Conservation (phyloP, 2,888 invertebrate species). For the Xestia sexstrigata region DNA sequence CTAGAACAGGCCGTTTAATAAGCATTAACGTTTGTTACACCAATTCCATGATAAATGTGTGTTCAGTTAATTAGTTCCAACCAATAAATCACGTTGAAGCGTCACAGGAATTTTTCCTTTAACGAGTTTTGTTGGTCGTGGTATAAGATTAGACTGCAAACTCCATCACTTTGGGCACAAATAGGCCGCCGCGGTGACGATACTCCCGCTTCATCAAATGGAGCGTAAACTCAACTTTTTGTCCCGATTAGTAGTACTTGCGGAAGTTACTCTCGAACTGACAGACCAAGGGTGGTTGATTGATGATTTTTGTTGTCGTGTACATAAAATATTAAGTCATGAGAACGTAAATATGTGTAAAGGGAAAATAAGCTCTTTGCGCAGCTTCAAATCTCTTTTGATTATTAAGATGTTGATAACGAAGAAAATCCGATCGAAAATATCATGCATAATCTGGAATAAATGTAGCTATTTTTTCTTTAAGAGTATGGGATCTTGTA, state of each 20-base stretch:
- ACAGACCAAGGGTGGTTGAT: slow-evolving; percentile 59
- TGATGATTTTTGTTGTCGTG: slow-evolving; percentile 50
- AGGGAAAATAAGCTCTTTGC: slow-evolving; percentile 4
- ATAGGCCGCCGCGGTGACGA: slow-evolving; percentile 25
- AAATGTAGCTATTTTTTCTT: not conserved
- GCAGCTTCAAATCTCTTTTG: slow-evolving; percentile 1
- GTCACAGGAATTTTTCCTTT: slow-evolving; percentile 55
- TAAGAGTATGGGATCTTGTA: slow-evolving; percentile 8
- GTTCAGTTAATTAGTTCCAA: slow-evolving; percentile 51
- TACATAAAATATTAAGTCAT: slow-evolving; percentile 31
- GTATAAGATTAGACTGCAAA: slow-evolving; percentile 53
- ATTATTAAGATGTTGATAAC: slow-evolving; percentile 15
- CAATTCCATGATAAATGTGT: slow-evolving; percentile 56
- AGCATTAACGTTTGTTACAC: slow-evolving; percentile 7
- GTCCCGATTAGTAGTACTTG: slow-evolving; percentile 56
- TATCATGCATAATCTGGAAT: slow-evolving; percentile 21
- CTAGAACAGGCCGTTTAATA: not conserved
- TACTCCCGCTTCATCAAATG: slow-evolving; percentile 56
- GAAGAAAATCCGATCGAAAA: slow-evolving; percentile 9
- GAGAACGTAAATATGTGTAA: slow-evolving; percentile 9
- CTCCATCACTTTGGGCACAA: slow-evolving; percentile 56
- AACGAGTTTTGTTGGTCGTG: slow-evolving; percentile 60
- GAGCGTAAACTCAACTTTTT: slow-evolving; percentile 61
- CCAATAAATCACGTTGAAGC: slow-evolving; percentile 53
- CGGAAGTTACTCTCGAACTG: slow-evolving; percentile 62